Evolutionary conservation across 92 coral and sea anemone species (phyloP).

Genomic region (Porites evermanni): DNA sequence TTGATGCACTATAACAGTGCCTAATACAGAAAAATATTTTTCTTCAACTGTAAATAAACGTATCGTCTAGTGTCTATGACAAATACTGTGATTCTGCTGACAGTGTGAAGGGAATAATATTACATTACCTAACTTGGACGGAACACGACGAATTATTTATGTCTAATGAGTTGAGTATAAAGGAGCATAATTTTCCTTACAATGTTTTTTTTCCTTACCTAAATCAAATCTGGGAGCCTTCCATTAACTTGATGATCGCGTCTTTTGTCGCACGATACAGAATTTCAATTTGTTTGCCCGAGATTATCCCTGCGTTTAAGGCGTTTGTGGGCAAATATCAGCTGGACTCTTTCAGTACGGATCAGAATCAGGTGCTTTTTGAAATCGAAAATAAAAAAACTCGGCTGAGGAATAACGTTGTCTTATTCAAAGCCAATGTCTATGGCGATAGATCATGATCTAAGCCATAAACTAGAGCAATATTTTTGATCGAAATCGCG

Average conservation of each 20-base stretch:
- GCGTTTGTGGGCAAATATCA: background rate
- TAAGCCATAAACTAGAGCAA: background rate
- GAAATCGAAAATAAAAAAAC: background rate
- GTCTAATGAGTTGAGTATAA: too few relatives aligned
- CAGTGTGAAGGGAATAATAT: too few relatives aligned
- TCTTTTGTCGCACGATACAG: conserved; percentile 15
- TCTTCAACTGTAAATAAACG: background rate
- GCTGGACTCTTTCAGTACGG: background rate
- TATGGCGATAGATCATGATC: background rate
- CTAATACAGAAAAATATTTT: background rate
- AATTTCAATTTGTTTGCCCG: conserved; percentile 27
- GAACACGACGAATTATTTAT: too few relatives aligned
- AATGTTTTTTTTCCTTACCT: conserved; percentile 17
- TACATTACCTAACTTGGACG: too few relatives aligned
- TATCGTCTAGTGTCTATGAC: background rate
- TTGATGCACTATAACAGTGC: too few relatives aligned
- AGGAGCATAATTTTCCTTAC: background rate
- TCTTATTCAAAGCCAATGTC: background rate
- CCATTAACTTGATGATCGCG: conserved; percentile 2
- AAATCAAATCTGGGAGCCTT: background rate
- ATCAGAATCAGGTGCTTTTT: conserved; percentile 5
- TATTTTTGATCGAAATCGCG: conserved; percentile 1
- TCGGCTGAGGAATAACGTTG: background rate
- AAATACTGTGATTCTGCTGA: background rate
- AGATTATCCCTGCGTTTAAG: background rate